Evolutionary conservation across 2,113 vertebrate genomes (phyloP).

Genomic region (Rhabdomys dilectus): DNA sequence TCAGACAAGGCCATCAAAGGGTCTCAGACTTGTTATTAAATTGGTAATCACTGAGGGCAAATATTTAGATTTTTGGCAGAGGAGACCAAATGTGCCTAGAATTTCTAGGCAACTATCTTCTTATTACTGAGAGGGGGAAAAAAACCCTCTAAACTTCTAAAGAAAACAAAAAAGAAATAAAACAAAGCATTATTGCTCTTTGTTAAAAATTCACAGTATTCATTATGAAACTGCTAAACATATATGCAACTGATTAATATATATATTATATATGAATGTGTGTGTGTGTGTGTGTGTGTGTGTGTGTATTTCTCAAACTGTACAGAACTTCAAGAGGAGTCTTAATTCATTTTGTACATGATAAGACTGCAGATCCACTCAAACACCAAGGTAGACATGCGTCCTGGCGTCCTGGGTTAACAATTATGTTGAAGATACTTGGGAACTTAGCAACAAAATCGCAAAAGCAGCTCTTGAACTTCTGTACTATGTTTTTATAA

Average conservation of each 20-base stretch:
- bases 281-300: too few relatives aligned
- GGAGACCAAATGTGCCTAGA: not conserved
- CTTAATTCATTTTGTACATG: too few relatives aligned
- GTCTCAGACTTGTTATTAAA: not conserved
- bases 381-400: too few relatives aligned
- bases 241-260: too few relatives aligned
- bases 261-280: too few relatives aligned
- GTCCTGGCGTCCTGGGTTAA: too few relatives aligned
- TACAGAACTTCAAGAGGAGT: too few relatives aligned
- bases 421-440: too few relatives aligned
- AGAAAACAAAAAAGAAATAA: not conserved
- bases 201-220: conserved; percentile 24
- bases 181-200: not conserved
- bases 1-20: not conserved
- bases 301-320: too few relatives aligned
- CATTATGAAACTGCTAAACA: conserved; percentile 29
- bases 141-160: not conserved
- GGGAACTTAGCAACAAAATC: too few relatives aligned
- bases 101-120: not conserved
- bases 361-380: too few relatives aligned
- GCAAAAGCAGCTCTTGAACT: not conserved
- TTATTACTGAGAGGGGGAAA: not conserved
- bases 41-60: not conserved
- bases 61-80: not conserved
- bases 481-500: not conserved